Base-by-base conservation (phyloP, 2,113 vertebrate species). In the Lagopus muta region DNA sequence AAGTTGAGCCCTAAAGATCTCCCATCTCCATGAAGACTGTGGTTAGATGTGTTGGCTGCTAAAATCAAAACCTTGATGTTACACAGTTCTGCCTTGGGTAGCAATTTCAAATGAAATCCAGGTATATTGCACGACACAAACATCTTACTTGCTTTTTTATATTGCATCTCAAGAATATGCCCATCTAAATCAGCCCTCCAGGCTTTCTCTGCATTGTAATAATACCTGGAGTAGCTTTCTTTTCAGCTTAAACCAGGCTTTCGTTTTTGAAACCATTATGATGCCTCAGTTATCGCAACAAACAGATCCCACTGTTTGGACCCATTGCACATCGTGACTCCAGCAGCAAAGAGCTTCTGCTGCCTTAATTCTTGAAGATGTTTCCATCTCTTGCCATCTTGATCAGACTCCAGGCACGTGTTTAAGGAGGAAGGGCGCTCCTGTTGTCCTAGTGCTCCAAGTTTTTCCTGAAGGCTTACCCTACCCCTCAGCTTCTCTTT, bases 331-430 rank as follows among this genome's bases (percentile, higher is more conserved):
- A 34, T 40, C 45, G 21, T 71, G 66, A 45, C 13, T 71, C 34
- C 48, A 64, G 58, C 30, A 72, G 66, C n/a, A 19, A 22, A 62
- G 47, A 62, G 36, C 73, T 84, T 47, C 27, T 67, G 43, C 1
- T 6, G 1, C 16, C 30, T 55, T 71, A 6, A 22, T 2, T 5
- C 45, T 57, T 36, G 27, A 57, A 71, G 1, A 2, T 19, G 17
- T 57, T 55, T 50, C 40, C n/a, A 4, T 61, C 15, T 4, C 42
- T 78, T 75, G 22, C 62, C 7, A 9, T 47, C 54, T 6, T 52
- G 52, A 25, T 57, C 14, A 40, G 8, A 11, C 43, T 74, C 32
- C 40, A 86, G 61, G 21, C 22, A 3, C 0, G 19, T 71, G 32
- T 0, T 1, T 42, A 20, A 64, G 57, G 25, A 20, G 52, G 36